Base-by-base conservation (phyloP, 2,888 invertebrate genomes). In the Amiota mariae region DNA sequence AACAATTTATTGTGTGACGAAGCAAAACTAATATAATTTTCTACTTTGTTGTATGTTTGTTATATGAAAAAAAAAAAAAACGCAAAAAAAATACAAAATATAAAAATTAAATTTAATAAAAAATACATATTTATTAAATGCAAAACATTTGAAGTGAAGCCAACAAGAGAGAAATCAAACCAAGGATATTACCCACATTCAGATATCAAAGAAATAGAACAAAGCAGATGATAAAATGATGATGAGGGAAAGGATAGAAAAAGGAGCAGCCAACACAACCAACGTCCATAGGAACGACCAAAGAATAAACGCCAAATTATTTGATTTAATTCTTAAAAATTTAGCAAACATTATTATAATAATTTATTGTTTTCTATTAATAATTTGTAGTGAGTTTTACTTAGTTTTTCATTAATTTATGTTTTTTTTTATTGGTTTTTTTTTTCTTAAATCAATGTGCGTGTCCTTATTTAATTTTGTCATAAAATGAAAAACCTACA, bases 231-330 rank as follows among this genome's bases (percentile, higher is more conserved):
- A 12, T n/a, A n/a, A 51, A 51, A 59, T 18, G 59, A 59, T 59
- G 57, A 18, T n/a, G 18, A 11, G 0, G 8, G 18, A 11, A 18
- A 18, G 59, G 11, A 20, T 8, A 20, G 13, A 13, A 20, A 49
- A 36, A 2, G 51, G n/a, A 54, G 67, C 51, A 18, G 18, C 67
- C 67, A 66, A 66, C 66, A 24, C 66, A 24, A 66, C 66, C 66
- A 68, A 68, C 67, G 67, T 68, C 67, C 66, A 51, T 20, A 6
- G 18, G 15, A 68, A 68, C 67, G 67, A 68, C 67, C 67, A 68
- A 24, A 68, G 67, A 68, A 68, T 54, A 13, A 54, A 15, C 18
- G 36, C 18, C 49, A 66, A 66, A 49, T 9, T 63, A 36, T 36
- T 36, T 36, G n/a, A 36, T 11, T 36, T 56, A 63, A 24, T n/a